Conservation (phyloP, 2,113 vertebrate genomes). For the Seriola quinqueradiata region DNA sequence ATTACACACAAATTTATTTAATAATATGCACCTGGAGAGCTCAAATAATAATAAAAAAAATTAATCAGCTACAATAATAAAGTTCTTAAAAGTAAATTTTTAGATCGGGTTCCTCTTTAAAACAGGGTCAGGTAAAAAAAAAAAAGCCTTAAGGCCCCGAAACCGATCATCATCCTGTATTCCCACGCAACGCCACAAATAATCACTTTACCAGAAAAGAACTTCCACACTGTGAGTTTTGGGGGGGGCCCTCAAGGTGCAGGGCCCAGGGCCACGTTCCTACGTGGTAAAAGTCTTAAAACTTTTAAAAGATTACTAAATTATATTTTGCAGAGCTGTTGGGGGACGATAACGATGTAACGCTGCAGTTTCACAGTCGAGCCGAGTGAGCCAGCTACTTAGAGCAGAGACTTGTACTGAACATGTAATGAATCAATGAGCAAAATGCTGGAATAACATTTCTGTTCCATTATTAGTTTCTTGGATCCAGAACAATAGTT, state of each 20-base stretch:
- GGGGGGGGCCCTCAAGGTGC: no score
- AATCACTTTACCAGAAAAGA: not conserved
- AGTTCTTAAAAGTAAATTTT: not conserved
- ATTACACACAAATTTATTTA: not conserved
- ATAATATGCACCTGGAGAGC: not conserved
- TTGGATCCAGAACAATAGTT: slow-evolving; percentile 19
- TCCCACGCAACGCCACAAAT: not conserved
- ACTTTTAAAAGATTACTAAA: not conserved
- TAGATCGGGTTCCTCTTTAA: not conserved
- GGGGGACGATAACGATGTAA: not conserved
- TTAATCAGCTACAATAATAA: not conserved
- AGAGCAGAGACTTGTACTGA: not conserved
- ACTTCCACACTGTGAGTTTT: not conserved
- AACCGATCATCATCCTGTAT: not conserved
- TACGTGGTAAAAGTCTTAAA: not conserved
- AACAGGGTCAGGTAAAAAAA: not conserved
- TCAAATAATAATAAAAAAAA: not conserved
- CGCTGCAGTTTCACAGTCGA: slow-evolving; percentile 3
- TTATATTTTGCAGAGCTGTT: not conserved
- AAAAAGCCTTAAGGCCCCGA: not conserved
- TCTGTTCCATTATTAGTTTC: not conserved
- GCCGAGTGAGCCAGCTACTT: not conserved
- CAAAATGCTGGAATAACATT: slow-evolving; percentile 5
- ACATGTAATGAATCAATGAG: slow-evolving; percentile 11
- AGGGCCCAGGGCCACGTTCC: no score